A percentile compares a stretch with the other conserved stretches of the same genome.
Evolutionary conservation across 2,113 vertebrate genomes (phyloP).

Genomic region (Paradoxurus hermaphroditus): DNA sequence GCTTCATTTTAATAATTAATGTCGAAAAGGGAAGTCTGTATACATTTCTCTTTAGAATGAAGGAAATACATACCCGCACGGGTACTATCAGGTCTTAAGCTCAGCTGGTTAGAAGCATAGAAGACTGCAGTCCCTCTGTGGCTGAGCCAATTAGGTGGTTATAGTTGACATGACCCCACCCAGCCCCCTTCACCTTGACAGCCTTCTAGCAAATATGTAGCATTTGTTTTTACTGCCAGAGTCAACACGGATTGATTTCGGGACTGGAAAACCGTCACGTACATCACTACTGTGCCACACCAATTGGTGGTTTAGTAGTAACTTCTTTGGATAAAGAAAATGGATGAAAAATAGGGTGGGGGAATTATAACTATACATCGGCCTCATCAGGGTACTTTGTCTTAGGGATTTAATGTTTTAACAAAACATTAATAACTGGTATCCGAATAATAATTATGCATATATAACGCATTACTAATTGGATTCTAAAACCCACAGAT

Average conservation of each 20-base stretch:
- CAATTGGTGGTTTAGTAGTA: neutral
- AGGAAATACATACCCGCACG: neutral
- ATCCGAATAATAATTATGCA: neutral
- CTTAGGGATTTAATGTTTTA: neutral
- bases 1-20: neutral
- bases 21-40: neutral
- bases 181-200: neutral
- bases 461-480: neutral
- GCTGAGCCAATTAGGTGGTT: neutral
- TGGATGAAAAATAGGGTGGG: neutral
- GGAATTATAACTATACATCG: neutral
- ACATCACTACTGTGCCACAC: accelerated
- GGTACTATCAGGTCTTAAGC: neutral
- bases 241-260: neutral
- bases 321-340: neutral
- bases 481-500: neutral
- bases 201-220: neutral
- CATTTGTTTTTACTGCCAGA: neutral
- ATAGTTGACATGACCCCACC: neutral
- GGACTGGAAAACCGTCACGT: neutral
- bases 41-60: neutral
- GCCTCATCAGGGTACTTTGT: neutral
- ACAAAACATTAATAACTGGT: neutral
- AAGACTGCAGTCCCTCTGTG: neutral
- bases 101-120: neutral